Evolutionary conservation across 1,140 invertebrate genomes (phyloP).

Genomic region (Heliconius nattereri): DNA sequence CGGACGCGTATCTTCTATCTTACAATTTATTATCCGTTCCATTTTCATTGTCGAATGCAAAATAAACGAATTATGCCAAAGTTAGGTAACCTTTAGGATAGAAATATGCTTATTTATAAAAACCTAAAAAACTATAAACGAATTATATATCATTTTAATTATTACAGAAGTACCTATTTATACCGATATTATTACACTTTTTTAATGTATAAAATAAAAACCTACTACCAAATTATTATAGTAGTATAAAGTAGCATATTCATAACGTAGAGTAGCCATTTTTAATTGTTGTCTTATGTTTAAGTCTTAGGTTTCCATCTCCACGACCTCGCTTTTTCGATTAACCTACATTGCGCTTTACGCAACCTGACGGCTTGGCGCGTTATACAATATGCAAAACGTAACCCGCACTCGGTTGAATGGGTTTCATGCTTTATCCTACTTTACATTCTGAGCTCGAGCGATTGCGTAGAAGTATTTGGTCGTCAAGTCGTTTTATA

Average conservation of each 20-base stretch:
- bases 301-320: conserved; percentile 24
- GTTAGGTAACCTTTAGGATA: too few relatives aligned
- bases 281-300: conserved; percentile 17
- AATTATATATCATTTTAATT: too few relatives aligned
- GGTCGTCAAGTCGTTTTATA: neutral
- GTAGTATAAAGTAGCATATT: neutral
- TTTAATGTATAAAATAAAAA: too few relatives aligned
- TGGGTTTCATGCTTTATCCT: conserved; percentile 31
- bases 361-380: conserved; percentile 34
- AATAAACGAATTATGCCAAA: too few relatives aligned
- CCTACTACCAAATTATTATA: too few relatives aligned
- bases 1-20: too few relatives aligned
- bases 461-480: conserved; percentile 20
- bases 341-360: conserved; percentile 39
- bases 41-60: too few relatives aligned
- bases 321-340: conserved; percentile 29
- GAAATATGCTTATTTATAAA: too few relatives aligned
- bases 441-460: conserved; percentile 23
- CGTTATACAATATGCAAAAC: conserved; percentile 39
- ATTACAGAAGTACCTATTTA: too few relatives aligned
- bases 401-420: conserved; percentile 30
- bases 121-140: too few relatives aligned
- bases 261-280: neutral
- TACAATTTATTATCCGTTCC: too few relatives aligned
- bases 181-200: too few relatives aligned